Percentiles rank a stretch among this genome's conserved stretches.
Evolutionary conservation across 1,140 invertebrate species (phyloP).

Genomic region (Amyelois transitella): DNA sequence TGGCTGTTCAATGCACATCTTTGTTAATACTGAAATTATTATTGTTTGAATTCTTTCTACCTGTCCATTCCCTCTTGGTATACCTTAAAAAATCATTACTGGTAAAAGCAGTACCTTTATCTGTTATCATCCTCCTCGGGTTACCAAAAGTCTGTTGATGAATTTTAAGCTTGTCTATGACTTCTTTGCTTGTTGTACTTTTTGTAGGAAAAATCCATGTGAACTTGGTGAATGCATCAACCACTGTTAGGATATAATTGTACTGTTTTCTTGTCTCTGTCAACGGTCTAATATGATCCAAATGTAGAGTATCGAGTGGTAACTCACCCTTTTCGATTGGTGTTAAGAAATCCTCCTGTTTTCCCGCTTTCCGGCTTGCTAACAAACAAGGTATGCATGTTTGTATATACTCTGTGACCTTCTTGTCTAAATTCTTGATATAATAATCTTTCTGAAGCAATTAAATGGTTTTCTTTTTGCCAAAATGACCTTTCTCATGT

Average conservation of each 20-base stretch:
- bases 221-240: constrained; percentile 61
- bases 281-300: constrained; percentile 57
- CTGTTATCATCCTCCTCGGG: constrained; percentile 14
- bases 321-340: constrained; percentile 30
- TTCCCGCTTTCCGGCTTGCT: constrained; percentile 44
- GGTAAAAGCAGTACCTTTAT: constrained; percentile 13
- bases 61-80: constrained; percentile 20
- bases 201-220: constrained; percentile 47
- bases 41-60: constrained; percentile 16
- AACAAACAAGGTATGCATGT: constrained; percentile 53
- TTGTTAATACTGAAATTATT: constrained; percentile 13
- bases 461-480: constrained; percentile 15
- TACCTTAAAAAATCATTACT: constrained; percentile 15
- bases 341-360: constrained; percentile 43
- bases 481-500: constrained; percentile 23
- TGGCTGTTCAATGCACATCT: constrained; percentile 8
- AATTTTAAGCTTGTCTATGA: constrained; percentile 17
- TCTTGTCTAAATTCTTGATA: constrained; percentile 11
- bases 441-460: constrained; percentile 17
- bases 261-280: constrained; percentile 48
- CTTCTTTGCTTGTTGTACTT: constrained; percentile 21
- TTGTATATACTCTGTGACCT: constrained; percentile 5
- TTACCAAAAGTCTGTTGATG: constrained; percentile 22
- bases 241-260: constrained; percentile 46
- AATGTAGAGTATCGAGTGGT: constrained; percentile 38